Percentiles rank a stretch among this genome's conserved stretches.
Evolutionary conservation across 1,140 invertebrate species (phyloP).

Genomic region (Drosophila sechellia): DNA sequence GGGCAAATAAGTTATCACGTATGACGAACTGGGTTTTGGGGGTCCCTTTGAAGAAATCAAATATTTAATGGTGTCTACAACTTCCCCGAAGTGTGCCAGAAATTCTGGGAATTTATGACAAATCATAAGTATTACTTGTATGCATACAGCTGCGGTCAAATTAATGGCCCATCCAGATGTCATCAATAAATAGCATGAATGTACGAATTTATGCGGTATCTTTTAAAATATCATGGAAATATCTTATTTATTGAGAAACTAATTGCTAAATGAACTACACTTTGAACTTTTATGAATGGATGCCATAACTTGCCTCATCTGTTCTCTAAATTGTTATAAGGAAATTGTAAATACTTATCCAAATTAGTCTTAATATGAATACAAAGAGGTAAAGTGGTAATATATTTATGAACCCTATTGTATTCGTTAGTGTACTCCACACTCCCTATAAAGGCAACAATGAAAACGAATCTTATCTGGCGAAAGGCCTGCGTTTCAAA

Average conservation of each 20-base stretch:
- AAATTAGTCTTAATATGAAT: not conserved
- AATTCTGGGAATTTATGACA: slow-evolving; percentile 47
- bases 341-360: not conserved
- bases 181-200: not conserved
- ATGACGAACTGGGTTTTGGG: slow-evolving; percentile 31
- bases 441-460: slow-evolving; percentile 15
- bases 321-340: not conserved
- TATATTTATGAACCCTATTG: slow-evolving; percentile 2
- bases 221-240: not conserved
- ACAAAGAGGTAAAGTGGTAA: not conserved
- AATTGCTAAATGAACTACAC: not conserved
- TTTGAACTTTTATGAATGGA: not conserved
- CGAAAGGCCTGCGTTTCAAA: slow-evolving; percentile 19
- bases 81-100: slow-evolving; percentile 48
- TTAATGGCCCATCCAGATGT: slow-evolving; percentile 2
- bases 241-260: not conserved
- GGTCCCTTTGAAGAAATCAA: not conserved
- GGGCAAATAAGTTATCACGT: slow-evolving; percentile 33
- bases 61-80: slow-evolving; percentile 12
- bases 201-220: not conserved
- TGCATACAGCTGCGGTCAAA: slow-evolving; percentile 4
- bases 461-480: slow-evolving; percentile 59
- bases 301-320: too few relatives aligned
- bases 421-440: slow-evolving; percentile 1
- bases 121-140: slow-evolving; percentile 29